Evolutionary conservation across 2,797 vertebrate genomes (phyloP).

Genomic region (Tenualosa ilisha): DNA sequence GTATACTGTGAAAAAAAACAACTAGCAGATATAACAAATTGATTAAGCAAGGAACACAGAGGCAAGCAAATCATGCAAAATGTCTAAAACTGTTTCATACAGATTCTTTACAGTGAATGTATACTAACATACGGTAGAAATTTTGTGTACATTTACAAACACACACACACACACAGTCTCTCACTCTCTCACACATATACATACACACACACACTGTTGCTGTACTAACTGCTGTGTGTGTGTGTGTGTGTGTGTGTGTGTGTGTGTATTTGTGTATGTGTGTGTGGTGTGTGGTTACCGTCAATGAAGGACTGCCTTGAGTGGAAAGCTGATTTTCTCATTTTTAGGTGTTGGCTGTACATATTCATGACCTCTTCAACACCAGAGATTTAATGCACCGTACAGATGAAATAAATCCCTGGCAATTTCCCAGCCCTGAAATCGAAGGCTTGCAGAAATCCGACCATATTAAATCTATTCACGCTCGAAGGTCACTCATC

Average conservation of each 20-base stretch:
- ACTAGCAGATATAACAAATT: too few species aligned
- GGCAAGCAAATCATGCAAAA: too few species aligned
- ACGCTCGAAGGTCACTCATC: slow-evolving; percentile 36
- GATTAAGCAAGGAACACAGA: too few species aligned
- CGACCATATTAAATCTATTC: slow-evolving; percentile 52
- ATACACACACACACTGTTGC: slow-evolving; percentile 30
- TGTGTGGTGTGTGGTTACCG: slow-evolving; percentile 35
- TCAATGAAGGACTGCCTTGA: not conserved
- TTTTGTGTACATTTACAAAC: not conserved
- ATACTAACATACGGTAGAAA: too few species aligned
- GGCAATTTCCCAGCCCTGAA: slow-evolving; percentile 45
- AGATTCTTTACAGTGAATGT: too few species aligned
- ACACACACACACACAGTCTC: too few species aligned
- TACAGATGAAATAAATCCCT: slow-evolving; percentile 54
- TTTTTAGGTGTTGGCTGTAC: slow-evolving; percentile 26
- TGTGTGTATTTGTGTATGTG: slow-evolving; percentile 15
- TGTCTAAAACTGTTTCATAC: too few species aligned
- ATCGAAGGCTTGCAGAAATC: slow-evolving; percentile 51
- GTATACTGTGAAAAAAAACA: not conserved
- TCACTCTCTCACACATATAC: slow-evolving; percentile 33
- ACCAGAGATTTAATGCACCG: slow-evolving; percentile 43
- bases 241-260: not conserved
- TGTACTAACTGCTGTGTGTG: not conserved
- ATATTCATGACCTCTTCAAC: slow-evolving; percentile 38
- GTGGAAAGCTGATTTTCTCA: not conserved